phyloP scores from a whole-genome alignment of 2,113 vertebrate genomes.

The Pyrgilauda ruficollis region DNA sequence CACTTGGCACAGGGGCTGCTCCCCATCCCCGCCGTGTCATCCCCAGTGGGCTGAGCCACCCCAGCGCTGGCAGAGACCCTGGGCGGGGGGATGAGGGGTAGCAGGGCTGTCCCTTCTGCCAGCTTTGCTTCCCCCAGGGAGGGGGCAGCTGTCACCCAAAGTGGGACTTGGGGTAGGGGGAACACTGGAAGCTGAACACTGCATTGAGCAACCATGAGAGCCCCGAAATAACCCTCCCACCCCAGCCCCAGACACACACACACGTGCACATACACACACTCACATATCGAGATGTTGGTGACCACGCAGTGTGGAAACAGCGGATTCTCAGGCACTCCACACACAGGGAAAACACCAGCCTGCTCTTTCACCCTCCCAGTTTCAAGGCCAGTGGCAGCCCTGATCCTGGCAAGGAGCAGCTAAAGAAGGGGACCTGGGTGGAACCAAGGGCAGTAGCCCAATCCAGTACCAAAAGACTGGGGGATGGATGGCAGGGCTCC shows the following conservation, averaged over 20 bases:
- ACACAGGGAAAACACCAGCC: neutral
- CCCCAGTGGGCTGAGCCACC: neutral
- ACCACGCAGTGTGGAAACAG: neutral
- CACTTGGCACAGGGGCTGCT: neutral
- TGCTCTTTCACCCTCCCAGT: neutral
- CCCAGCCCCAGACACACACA: neutral
- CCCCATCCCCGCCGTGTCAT: rapidly evolving
- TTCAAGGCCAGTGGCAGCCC: neutral
- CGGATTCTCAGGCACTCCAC: slow-evolving; percentile 28
- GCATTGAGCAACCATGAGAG: slow-evolving; percentile 9
- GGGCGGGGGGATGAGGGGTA: rapidly evolving
- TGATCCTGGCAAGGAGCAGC: neutral
- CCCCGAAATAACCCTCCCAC: neutral
- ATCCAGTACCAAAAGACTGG: neutral
- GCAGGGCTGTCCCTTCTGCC: neutral
- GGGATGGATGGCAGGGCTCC: neutral
- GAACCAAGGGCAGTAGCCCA: neutral
- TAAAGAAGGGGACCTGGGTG: neutral
- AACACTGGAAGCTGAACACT: slow-evolving; percentile 48
- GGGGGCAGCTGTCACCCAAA: neutral
- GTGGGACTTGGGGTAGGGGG: neutral
- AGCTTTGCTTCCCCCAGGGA: rapidly evolving
- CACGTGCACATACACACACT: neutral
- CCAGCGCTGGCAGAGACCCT: neutral
- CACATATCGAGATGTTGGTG: neutral